Conservation (phyloP, 2,113 vertebrate genomes). For the Pipra filicauda region DNA sequence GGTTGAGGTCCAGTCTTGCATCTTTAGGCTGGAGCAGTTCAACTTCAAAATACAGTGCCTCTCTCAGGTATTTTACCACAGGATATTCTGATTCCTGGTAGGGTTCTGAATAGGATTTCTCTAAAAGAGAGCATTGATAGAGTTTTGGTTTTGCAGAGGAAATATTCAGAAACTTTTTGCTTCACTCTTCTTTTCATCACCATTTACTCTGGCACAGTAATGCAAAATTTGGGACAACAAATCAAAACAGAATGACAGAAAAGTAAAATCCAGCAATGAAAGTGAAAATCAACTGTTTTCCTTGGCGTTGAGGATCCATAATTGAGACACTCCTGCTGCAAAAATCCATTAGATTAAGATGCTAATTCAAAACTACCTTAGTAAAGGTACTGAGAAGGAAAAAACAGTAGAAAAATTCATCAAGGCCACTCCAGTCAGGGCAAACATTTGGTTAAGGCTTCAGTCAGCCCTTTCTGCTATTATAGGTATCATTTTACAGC, state of each 20-base stretch:
- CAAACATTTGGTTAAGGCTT: not conserved
- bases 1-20: constrained; percentile 51
- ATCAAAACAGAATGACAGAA: not conserved
- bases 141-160: not conserved
- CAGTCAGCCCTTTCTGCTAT: not conserved
- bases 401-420: not conserved
- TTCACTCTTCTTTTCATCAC: not conserved
- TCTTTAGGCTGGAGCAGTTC: constrained; percentile 64
- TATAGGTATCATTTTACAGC: not conserved
- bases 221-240: not conserved
- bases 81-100: constrained; percentile 61
- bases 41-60: constrained; percentile 68
- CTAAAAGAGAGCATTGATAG: not conserved
- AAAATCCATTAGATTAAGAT: not conserved
- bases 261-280: not conserved
- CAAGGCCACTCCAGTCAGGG: not conserved
- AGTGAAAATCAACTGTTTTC: not conserved
- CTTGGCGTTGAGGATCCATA: not conserved
- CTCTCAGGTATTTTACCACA: constrained; percentile 65
- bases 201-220: not conserved
- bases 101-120: constrained; percentile 30
- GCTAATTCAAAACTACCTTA: not conserved
- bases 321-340: not conserved
- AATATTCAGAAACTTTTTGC: not conserved
- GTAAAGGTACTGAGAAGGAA: not conserved